A percentile compares a stretch with the other conserved stretches of the same genome.
Conservation (phyloP, 2,797 vertebrate genomes). For the Myripristis jacobus region DNA sequence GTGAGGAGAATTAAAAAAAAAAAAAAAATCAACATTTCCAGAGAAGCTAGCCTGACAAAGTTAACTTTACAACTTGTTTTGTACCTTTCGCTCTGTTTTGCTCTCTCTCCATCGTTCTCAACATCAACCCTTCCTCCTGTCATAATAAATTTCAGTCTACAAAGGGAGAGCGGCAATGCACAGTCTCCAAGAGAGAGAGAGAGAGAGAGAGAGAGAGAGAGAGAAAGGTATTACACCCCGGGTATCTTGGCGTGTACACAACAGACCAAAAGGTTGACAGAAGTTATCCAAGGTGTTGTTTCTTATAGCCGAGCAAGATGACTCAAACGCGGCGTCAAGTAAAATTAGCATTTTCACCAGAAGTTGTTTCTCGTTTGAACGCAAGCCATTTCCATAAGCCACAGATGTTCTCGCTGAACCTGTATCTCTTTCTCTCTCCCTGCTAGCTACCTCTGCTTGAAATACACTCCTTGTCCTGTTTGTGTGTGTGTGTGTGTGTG, state of each 20-base stretch:
- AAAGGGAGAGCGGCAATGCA: slow-evolving; percentile 34
- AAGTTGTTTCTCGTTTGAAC: slow-evolving; percentile 54
- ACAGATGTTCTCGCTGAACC: slow-evolving; percentile 72
- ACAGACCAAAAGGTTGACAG: slow-evolving; percentile 37
- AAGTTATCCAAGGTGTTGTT: slow-evolving; percentile 39
- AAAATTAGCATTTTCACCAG: slow-evolving; percentile 64
- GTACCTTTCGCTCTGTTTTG: slow-evolving; percentile 26
- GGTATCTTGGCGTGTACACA: slow-evolving; percentile 15
- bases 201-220: neutral
- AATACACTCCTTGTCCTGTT: slow-evolving; percentile 45
- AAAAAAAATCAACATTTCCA: slow-evolving; percentile 4
- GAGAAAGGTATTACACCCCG: neutral
- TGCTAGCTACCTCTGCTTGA: slow-evolving; percentile 44
- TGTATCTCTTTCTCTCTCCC: slow-evolving; percentile 21
- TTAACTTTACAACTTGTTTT: slow-evolving; percentile 33
- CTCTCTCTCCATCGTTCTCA: slow-evolving; percentile 16
- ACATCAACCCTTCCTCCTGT: slow-evolving; percentile 15
- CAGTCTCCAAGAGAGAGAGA: neutral
- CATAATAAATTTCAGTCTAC: slow-evolving; percentile 43
- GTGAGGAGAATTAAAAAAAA: slow-evolving; percentile 27
- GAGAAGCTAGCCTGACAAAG: slow-evolving; percentile 36
- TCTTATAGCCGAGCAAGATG: slow-evolving; percentile 37
- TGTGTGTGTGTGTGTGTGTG: slow-evolving; percentile 29
- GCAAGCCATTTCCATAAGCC: slow-evolving; percentile 66
- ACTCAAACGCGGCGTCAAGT: slow-evolving; percentile 39